Base-by-base conservation (phyloP, 2,797 vertebrate genomes). In the Eurystomus glaucurus region DNA sequence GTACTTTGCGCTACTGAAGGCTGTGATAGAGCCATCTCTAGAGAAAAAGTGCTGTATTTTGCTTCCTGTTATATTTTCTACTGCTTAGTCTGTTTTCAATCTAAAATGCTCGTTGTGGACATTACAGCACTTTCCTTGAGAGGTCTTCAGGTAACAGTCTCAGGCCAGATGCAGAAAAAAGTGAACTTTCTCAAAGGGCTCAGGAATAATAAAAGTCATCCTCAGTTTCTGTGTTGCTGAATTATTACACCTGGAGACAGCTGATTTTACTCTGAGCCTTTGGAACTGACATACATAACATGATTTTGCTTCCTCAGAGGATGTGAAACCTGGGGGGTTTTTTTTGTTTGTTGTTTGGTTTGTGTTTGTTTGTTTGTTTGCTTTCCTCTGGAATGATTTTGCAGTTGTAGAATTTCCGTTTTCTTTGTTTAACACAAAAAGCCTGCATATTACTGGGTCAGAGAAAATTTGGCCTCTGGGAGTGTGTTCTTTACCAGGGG, bases 51-150 rank as follows among this genome's bases (percentile, higher is more conserved):
- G 17, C 69, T 93, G 14, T 68, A 21, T 65, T 94, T 88, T 88
- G 58, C 70, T 95, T 96, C 50, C 54, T 0, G 0, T 65, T 92
- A 7, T 70, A 51, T 91, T 93, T 93, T 95, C 86, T 93, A 46
- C 80, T 85, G 70, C 89, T 93, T 48, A 69, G 45, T 93, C 90
- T 95, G 76, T 11, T 95, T 84, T 82, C 55, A 29, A 82, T 93
- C 58, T 86, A 74, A 76, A 89, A 54, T 87, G 6, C 43, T 52
- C 83, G 13, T 75, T 85, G 76, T 61, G 46, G 58, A 39, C 11
- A 4, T 90, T 76, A 35, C 33, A 82, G 41, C 18, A 45, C 54
- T 91, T 94, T 76, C 20, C 45, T 92, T 81, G 37, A 79, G 58
- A 90, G 23, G 31, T 19, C 23, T 86, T 92, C 55, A 66, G 26